Base-by-base conservation (phyloP, 2,797 vertebrate genomes). In the Pseudochirops cupreus region DNA sequence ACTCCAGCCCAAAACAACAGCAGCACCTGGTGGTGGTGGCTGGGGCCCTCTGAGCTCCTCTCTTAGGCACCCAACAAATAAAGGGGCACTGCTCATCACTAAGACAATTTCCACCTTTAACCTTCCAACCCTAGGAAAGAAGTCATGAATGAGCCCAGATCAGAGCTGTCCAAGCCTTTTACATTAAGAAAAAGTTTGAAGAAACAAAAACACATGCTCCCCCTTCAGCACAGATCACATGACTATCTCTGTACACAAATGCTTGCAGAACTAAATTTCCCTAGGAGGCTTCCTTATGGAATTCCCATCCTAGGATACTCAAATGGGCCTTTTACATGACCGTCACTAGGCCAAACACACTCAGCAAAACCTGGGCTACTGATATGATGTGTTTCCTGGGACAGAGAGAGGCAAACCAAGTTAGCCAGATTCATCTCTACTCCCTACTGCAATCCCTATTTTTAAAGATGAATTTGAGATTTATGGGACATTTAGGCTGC, bases 21-120 rank as follows among this genome's bases (percentile, higher is more conserved):
- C 98, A 98, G 97, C 98, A 98, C 98, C 98, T 98, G 98, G 97
- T 98, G 98, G 98, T 98, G 98, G 97, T n/a, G 98, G 97, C 96
- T 98, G 98, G 98, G 13, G 98, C 95, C 97, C 55, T 95, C 97
- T 98, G 96, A 46, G 96, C 92, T 97, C 93, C 74, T 94, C 1
- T 93, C 26, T 0, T 46, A 46, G 91, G 87, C 52, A 87, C 9
- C 52, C 90, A 55, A 55, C 13, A 91, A 33, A 33, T 55, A 55
- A 5, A 12, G 18, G 50, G 26, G 28, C 9, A 4, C 6, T 14
- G 39, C 28, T 55, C 90, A 91, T 54, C 50, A 14, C 53, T 31
- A 14, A 52, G 90, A 33, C 11, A 54, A 39, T 91, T 54, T 91
- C 90, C 52, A 91, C 52, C 28, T 91, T 82, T 54, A 91, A 54